Evolutionary conservation across 1,140 invertebrate genomes (phyloP), one percentile per base, ranked within the genome.

Genomic region (Eciton burchellii): DNA sequence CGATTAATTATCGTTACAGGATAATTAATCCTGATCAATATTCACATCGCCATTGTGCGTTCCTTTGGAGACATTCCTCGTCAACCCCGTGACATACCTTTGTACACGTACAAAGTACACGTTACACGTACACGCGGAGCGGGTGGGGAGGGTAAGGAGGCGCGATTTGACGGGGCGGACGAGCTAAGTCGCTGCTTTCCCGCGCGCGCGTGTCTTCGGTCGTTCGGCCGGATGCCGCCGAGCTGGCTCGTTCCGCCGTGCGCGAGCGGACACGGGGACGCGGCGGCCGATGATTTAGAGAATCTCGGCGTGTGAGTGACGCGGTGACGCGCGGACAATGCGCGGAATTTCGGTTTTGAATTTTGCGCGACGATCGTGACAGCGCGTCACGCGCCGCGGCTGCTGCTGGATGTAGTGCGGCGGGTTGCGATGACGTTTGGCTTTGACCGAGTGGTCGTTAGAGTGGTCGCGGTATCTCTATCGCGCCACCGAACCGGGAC

Each of bases 281-380:
- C 14, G 12, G 63, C 14, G 12, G 63, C 43, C 68, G 81, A 81
- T 82, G 81, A 83, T 85, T 77, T 76, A 82, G 81, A 83, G 72
- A 82, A 84, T 76, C 63, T 62, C 82, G 35, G 87, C 84, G 84
- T 89, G 88, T 86, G 87, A 89, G 59, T 85, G 88, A 92, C 88
- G 90, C 87, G 88, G 76, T 91, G 91, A 93, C 90, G 90, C 90
- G 89, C 83, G 89, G 89, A 94, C 93, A 94, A 93, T 94, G 88
- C 88, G 86, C 83, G 91, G 90, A 92, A 93, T 92, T 94, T 93
- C 84, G 92, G 91, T 92, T 93, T 93, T 92, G 92, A 92, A 93
- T 92, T 93, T 93, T 89, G 86, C 87, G 85, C 90, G 89, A 90
- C 88, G 85, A 79, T 79, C 81, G 82, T 88, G 86, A 92, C 91